phyloP scores from a whole-genome alignment of 1,140 invertebrate species.

The Zelostemma sp. region DNA sequence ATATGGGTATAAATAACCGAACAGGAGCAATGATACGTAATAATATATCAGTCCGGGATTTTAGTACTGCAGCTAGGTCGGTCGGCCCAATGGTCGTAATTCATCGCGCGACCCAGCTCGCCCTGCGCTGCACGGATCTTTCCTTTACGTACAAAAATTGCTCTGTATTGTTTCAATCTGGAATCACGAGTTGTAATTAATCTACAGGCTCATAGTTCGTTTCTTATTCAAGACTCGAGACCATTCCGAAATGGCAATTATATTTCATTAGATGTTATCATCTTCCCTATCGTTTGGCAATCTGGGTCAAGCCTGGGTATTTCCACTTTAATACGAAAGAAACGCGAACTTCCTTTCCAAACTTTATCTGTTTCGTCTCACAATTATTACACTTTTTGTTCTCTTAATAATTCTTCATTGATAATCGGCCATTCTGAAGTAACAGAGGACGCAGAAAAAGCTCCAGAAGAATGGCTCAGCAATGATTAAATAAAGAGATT shows the following conservation, averaged over 20 bases:
- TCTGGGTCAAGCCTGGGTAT: conserved; percentile 44
- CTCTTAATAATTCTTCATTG: conserved; percentile 36
- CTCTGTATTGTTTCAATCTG: no score
- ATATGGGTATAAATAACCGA: conserved; percentile 72
- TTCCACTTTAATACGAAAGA: conserved; percentile 40
- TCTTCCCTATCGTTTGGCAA: conserved; percentile 39
- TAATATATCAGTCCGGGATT: conserved; percentile 72
- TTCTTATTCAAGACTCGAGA: no score
- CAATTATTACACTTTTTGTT: conserved; percentile 33
- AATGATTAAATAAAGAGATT: no score
- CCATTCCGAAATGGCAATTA: conserved; percentile 37
- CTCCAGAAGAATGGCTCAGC: no score
- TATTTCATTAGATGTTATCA: conserved; percentile 51
- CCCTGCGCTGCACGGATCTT: conserved; percentile 35
- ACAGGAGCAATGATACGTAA: conserved; percentile 71
- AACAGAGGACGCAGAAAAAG: conserved; percentile 1
- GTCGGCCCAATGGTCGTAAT: conserved; percentile 68
- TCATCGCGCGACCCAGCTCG: conserved; percentile 63
- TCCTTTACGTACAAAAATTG: conserved; percentile 12
- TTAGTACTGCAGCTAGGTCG: conserved; percentile 67
- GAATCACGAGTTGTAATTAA: no score
- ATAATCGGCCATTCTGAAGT: conserved; percentile 4
- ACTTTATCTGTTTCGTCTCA: conserved; percentile 34
- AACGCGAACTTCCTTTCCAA: conserved; percentile 31
- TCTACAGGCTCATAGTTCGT: no score